Evolutionary conservation across 2,797 vertebrate genomes (phyloP), one percentile per base, ranked within the genome.

Genomic region (Syngnathus rostellatus): DNA sequence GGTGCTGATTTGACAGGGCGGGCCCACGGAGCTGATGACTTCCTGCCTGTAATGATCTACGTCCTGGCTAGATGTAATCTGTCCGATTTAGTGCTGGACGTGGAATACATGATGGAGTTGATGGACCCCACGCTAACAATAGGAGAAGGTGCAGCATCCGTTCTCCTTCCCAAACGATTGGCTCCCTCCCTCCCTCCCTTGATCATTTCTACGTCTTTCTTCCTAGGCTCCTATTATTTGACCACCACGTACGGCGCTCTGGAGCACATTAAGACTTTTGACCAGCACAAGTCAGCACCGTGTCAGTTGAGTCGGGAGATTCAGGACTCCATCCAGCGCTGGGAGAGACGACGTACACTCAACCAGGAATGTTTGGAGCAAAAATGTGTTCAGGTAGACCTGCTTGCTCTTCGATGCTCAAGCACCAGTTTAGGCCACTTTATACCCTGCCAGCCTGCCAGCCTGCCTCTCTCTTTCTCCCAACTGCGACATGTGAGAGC

Each of bases 41-140:
- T 99, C 89, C 90, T 99, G 62, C 97, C 97, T 0, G 97, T 99
- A 73, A 92, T 99, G 86, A 97, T 99, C 94, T 99, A 98, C 0
- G 97, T 98, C 17, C 74, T 99, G 87, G 96, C 94, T 1, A 91
- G 94, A 72, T 93, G 93, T 84, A 94, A 98, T 79, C 85, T 98
- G 75, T 78, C 86, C 0, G 85, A 91, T 59, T 85, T 99, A 73
- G 90, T 95, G 74, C 79, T 96, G 75, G 93, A 96, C 46, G 95
- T 99, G 57, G 96, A 98, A 70, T 99, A 98, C 64, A 94, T 98
- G 95, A 99, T 99, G 96, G 97, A 99, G 83, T 84, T 99, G 79
- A 98, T 99, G 94, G 96, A 99, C 69, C 95, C 97, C 0, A 91
- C 96, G 1, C 84, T 98, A 77, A 94, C 96, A 72, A 90, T 97